These are phyloP conservation scores for Ectropis crepuscularia DNA, from an alignment of 2,888 invertebrate genomes.

Conservation along the genomic window DNA sequence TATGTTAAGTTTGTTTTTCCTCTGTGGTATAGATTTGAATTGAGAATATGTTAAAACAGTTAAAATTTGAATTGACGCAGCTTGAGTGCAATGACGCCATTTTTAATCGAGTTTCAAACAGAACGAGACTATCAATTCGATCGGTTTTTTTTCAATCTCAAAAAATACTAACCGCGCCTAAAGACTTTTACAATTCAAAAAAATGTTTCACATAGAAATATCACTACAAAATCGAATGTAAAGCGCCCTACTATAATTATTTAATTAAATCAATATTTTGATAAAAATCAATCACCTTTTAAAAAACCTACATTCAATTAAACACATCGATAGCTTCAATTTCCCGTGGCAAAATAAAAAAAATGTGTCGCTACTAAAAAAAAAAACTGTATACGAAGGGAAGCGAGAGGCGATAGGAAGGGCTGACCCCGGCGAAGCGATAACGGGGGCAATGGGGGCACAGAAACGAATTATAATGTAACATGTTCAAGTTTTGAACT, in stretches of 20 bases:
- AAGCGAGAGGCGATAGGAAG: constrained; percentile 72
- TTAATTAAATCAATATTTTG: too few species aligned
- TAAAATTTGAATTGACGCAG: constrained; percentile 12
- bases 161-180: too few species aligned
- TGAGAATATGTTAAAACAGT: constrained; percentile 8
- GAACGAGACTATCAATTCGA: too few species aligned
- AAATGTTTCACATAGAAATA: too few species aligned
- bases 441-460: constrained; percentile 24
- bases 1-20: constrained; percentile 18
- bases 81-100: not conserved
- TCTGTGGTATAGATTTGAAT: constrained; percentile 38
- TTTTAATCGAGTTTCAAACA: too few species aligned
- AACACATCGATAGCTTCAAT: not conserved
- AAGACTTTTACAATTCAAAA: too few species aligned
- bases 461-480: constrained; percentile 3
- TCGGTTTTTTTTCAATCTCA: too few species aligned
- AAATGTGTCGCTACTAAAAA: constrained; percentile 9
- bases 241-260: too few species aligned
- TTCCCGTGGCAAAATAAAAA: not conserved
- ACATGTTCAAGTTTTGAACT: too few species aligned
- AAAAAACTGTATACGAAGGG: constrained; percentile 53
- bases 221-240: too few species aligned
- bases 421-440: constrained; percentile 65
- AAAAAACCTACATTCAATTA: not conserved
- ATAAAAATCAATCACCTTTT: too few species aligned